Conservation (phyloP, 2,797 vertebrate species). For the Cyclura pinguis region DNA sequence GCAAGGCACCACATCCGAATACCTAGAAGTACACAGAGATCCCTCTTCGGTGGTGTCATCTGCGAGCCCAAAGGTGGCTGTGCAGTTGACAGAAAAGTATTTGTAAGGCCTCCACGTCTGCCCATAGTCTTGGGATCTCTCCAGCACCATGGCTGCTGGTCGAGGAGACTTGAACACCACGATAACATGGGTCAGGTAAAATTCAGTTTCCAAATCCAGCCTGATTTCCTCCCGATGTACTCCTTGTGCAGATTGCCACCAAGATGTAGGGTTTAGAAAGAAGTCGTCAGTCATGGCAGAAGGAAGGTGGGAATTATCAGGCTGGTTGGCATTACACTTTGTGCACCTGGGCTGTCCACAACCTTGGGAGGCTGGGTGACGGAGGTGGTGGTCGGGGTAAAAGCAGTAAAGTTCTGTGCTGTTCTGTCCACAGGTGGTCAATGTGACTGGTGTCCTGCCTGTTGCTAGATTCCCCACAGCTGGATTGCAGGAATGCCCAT, state of each 20-base stretch:
- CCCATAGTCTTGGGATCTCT: slow-evolving; percentile 88
- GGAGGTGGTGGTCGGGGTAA: slow-evolving; percentile 65
- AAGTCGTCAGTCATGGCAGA: slow-evolving; percentile 88
- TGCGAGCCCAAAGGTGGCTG: slow-evolving; percentile 83
- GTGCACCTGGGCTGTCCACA: slow-evolving; percentile 74
- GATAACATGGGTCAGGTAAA: slow-evolving; percentile 89
- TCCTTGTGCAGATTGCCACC: slow-evolving; percentile 87
- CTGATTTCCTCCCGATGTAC: slow-evolving; percentile 82
- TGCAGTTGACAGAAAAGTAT: slow-evolving; percentile 89
- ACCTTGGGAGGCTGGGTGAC: not conserved
- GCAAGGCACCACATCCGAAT: slow-evolving; percentile 84
- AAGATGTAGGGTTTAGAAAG: slow-evolving; percentile 85
- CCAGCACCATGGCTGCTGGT: slow-evolving; percentile 87
- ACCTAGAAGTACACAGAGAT: slow-evolving; percentile 89
- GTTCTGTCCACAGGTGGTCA: slow-evolving; percentile 77
- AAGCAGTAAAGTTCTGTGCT: slow-evolving; percentile 76
- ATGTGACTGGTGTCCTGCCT: slow-evolving; percentile 84
- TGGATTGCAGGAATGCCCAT: slow-evolving; percentile 87
- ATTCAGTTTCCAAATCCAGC: slow-evolving; percentile 86
- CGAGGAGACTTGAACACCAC: slow-evolving; percentile 88
- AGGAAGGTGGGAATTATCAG: slow-evolving; percentile 81
- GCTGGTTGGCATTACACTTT: slow-evolving; percentile 79
- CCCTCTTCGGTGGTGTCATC: slow-evolving; percentile 83
- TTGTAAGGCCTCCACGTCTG: slow-evolving; percentile 87
- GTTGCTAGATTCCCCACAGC: slow-evolving; percentile 88